Conservation (phyloP, 2,797 vertebrate genomes). For the Phaenicophaeus curvirostris region DNA sequence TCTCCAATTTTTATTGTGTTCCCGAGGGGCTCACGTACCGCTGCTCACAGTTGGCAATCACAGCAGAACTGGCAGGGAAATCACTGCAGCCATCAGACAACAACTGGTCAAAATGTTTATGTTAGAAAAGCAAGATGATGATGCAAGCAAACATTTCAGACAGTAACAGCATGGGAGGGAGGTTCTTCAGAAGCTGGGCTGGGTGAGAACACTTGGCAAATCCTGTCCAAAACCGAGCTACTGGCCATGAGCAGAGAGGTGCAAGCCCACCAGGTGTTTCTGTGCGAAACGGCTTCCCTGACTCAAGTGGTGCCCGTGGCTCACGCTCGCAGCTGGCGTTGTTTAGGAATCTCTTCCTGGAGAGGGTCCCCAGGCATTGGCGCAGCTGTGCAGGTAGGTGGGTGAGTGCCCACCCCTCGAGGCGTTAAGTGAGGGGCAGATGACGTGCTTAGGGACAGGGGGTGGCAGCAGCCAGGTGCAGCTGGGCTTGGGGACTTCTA, state of each 20-base stretch:
- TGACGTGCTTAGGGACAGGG: too few relatives aligned
- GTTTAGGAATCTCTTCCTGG: too few relatives aligned
- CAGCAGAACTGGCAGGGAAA: fast-evolving
- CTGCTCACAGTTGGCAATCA: too few relatives aligned
- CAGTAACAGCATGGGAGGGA: fast-evolving
- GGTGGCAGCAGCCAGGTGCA: too few relatives aligned
- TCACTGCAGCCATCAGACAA: neutral
- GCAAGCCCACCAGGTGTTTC: fast-evolving
- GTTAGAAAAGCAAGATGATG: neutral
- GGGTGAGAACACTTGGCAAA: fast-evolving
- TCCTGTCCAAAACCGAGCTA: neutral
- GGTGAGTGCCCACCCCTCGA: too few relatives aligned
- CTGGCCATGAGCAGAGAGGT: fast-evolving
- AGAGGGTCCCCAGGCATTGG: too few relatives aligned
- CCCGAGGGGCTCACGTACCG: fast-evolving
- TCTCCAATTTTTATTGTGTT: neutral
- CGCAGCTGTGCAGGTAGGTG: too few relatives aligned
- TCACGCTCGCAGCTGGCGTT: too few relatives aligned
- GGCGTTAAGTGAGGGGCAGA: too few relatives aligned
- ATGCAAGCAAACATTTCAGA: fast-evolving
- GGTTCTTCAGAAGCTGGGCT: fast-evolving
- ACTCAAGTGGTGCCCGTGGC: too few relatives aligned
- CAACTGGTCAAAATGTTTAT: fast-evolving
- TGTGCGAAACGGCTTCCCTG: fast-evolving
- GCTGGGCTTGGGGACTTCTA: too few relatives aligned